These are phyloP conservation scores for Rhodeus uyekii DNA, from an alignment of 2,797 vertebrate species.

Conservation along the genomic window DNA sequence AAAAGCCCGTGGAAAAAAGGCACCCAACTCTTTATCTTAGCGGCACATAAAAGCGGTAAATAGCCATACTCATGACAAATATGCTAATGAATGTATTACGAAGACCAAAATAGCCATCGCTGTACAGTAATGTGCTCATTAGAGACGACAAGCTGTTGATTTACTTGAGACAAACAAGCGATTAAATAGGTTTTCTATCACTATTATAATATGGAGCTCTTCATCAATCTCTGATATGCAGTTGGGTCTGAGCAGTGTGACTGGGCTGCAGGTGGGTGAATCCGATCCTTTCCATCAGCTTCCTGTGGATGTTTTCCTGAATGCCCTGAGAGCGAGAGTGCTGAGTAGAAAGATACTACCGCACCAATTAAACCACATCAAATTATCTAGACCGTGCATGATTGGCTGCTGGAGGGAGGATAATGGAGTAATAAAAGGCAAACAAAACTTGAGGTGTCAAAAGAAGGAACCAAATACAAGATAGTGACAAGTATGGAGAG, in stretches of 20 bases:
- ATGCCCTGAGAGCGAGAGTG: slow-evolving; percentile 61
- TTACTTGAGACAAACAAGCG: slow-evolving; percentile 62
- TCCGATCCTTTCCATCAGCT: slow-evolving; percentile 33
- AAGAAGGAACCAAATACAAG: slow-evolving; percentile 25
- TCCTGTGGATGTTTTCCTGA: slow-evolving; percentile 50
- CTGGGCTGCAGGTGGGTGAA: not conserved
- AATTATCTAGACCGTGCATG: slow-evolving; percentile 32
- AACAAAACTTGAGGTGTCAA: slow-evolving; percentile 2
- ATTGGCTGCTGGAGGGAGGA: slow-evolving; percentile 22
- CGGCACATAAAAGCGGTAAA: slow-evolving; percentile 52
- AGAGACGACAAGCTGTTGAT: slow-evolving; percentile 47
- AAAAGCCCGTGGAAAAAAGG: slow-evolving; percentile 19
- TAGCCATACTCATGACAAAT: slow-evolving; percentile 31
- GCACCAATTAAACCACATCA: slow-evolving; percentile 53
- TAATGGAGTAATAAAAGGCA: slow-evolving; percentile 10
- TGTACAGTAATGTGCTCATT: slow-evolving; percentile 71
- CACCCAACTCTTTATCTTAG: slow-evolving; percentile 46
- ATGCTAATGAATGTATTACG: slow-evolving; percentile 46
- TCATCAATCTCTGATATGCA: slow-evolving; percentile 5
- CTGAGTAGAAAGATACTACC: slow-evolving; percentile 52
- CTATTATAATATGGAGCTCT: slow-evolving; percentile 48
- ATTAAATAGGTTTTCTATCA: slow-evolving; percentile 55
- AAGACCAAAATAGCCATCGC: slow-evolving; percentile 62
- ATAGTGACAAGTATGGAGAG: not conserved
- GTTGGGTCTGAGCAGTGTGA: not conserved